Evolutionary conservation across 1,140 invertebrate genomes (phyloP), one percentile per base, ranked within the genome.

Genomic region (Megalopta genalis): DNA sequence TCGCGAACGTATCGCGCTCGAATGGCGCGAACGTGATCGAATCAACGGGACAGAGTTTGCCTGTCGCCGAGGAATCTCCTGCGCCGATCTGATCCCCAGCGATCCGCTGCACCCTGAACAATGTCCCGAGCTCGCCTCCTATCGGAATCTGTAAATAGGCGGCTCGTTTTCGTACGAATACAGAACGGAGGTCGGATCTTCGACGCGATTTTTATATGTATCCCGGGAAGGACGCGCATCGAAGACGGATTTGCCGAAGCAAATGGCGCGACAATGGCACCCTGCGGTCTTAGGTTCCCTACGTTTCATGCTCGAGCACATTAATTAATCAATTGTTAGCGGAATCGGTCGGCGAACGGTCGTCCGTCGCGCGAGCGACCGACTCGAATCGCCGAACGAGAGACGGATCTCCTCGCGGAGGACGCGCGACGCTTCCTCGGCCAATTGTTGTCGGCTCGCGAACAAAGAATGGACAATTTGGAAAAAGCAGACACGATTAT

Each of bases 91-190:
- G 42, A 25, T 52, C 46, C 49, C 68, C 32, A 71, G 25, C 52
- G 60, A 70, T n/a, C 62, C 49, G 10, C 42, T 71, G 37, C n/a
- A 70, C 52, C 39, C 69, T 39, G 39, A 21, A 21, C n/a, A 7
- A 37, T 77, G 46, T 77, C 64, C 64, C 12, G 63, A 65, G 21
- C 66, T 27, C 49, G 2, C 66, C 52, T 46, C 7, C 23, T 59
- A 64, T 46, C 59, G 18, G 27, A 37, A 49, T 57, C 21, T 79
- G 77, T 73, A 79, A 27, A 79, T 73, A 79, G 25, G 5, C 25
- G 37, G 59, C 49, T 52, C 32, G 37, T 49, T 66, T 66, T 67
- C 49, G 9, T 49, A 25, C 10, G 16, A 66, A 66, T 39, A 49
- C 42, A 25, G 25, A 18, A 49, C 59, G 32, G n/a, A n/a, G n/a